These are phyloP conservation scores for Lagopus muta DNA, from an alignment of 2,113 vertebrate genomes.

Conservation along the genomic window DNA sequence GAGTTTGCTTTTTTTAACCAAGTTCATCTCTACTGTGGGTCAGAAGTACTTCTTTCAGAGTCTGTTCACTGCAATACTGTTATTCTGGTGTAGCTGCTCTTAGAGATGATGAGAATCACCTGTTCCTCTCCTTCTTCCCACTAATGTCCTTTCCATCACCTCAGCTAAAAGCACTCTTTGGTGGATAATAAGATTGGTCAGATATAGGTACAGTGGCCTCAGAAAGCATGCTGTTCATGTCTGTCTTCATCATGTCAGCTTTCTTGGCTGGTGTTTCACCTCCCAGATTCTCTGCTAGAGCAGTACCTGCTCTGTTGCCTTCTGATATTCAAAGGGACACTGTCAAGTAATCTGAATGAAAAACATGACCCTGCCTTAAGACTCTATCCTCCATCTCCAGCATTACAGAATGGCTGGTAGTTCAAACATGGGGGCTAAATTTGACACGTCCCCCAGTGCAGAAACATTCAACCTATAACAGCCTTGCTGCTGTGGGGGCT, in stretches of 20 bases:
- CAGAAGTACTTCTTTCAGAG: constrained; percentile 15
- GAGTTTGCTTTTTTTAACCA: constrained; percentile 30
- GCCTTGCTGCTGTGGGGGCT: background rate
- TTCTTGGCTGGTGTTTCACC: background rate
- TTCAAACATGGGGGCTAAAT: background rate
- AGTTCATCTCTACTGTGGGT: constrained; percentile 1
- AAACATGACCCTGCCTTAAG: background rate
- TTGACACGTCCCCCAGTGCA: background rate
- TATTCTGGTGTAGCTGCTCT: background rate
- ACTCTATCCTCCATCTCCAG: background rate
- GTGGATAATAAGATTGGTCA: constrained; percentile 47
- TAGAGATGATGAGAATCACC: background rate
- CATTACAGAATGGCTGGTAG: background rate
- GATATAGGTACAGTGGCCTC: constrained; percentile 25
- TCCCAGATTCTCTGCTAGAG: constrained; percentile 2
- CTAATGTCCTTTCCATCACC: background rate
- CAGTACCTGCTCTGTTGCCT: constrained; percentile 24
- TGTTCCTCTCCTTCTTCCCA: constrained; percentile 1
- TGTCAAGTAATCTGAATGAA: background rate
- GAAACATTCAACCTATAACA: background rate
- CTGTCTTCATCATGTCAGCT: constrained; percentile 18
- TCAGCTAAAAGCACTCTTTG: constrained; percentile 61
- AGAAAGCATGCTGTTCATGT: constrained; percentile 13
- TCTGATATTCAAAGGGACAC: constrained; percentile 59
- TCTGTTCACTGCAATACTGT: background rate